A percentile compares a stretch with the other conserved stretches of the same genome.
Evolutionary conservation across 2,113 vertebrate genomes (phyloP).

Genomic region (Delphinus delphis): DNA sequence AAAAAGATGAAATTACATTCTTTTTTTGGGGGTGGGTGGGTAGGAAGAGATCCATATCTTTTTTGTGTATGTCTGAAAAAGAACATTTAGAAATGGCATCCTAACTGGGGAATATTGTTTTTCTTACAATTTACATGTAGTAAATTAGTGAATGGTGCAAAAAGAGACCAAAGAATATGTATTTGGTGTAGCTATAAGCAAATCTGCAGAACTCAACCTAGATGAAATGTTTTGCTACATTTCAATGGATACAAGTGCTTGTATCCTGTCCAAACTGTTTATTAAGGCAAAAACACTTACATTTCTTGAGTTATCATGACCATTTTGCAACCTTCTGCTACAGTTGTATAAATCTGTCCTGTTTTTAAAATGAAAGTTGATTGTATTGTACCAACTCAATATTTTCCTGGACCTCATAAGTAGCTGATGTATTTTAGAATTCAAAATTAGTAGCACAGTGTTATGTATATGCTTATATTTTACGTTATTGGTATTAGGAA

Average conservation of each 20-base stretch:
- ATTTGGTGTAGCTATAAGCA: neutral
- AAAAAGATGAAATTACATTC: neutral
- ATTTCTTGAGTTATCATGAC: neutral
- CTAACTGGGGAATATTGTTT: neutral
- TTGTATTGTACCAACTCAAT: neutral
- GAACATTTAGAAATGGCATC: neutral
- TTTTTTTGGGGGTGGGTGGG: neutral
- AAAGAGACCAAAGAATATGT: neutral
- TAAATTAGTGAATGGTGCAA: neutral
- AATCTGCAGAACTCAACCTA: neutral
- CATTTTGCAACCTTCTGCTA: neutral
- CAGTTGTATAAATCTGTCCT: neutral
- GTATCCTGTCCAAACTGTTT: neutral
- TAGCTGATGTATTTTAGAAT: neutral
- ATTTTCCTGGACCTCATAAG: neutral
- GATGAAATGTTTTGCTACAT: constrained; percentile 33
- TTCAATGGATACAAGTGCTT: neutral
- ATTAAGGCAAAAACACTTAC: constrained; percentile 8
- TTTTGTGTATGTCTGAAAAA: neutral
- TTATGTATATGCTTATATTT: neutral
- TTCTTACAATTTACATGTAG: neutral
- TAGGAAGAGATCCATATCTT: neutral
- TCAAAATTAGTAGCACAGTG: neutral
- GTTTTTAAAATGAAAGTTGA: constrained; percentile 37
- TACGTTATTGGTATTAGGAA: neutral